Conservation (phyloP, 1,140 invertebrate species). For the Tribolium castaneum region DNA sequence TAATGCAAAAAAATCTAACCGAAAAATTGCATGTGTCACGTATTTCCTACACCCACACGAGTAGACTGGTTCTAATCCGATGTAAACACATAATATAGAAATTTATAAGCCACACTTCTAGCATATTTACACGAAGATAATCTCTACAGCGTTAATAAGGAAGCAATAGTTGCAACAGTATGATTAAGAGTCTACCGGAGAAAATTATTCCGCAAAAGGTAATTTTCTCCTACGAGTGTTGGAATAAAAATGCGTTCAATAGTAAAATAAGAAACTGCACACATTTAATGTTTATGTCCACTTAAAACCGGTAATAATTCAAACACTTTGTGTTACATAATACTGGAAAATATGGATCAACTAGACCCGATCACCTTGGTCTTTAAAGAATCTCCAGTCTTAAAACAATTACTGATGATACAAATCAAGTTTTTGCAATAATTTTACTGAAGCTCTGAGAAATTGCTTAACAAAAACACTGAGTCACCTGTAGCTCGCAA, state of each 20-base stretch:
- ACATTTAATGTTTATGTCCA: background rate
- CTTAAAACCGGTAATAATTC: background rate
- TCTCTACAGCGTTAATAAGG: background rate
- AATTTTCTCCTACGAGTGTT: background rate
- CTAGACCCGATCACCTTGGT: constrained; percentile 21
- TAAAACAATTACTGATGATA: background rate
- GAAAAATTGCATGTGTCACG: background rate
- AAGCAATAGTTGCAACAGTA: background rate
- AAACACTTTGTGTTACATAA: constrained; percentile 14
- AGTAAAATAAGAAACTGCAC: background rate
- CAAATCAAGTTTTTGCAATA: background rate
- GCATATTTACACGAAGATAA: too few species aligned
- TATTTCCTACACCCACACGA: background rate
- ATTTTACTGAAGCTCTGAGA: background rate
- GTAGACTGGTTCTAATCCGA: background rate
- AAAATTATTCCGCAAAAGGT: too few species aligned
- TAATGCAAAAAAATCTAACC: background rate
- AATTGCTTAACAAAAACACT: background rate
- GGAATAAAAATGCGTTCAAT: background rate
- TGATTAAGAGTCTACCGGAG: too few species aligned
- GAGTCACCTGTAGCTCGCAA: background rate
- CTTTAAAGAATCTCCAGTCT: constrained; percentile 13
- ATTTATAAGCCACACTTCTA: background rate
- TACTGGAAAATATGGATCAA: constrained; percentile 15
- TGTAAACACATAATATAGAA: constrained; percentile 1